These are phyloP conservation scores for Amphimallon solstitiale DNA, from an alignment of 2,888 invertebrate genomes.

Conservation along the genomic window DNA sequence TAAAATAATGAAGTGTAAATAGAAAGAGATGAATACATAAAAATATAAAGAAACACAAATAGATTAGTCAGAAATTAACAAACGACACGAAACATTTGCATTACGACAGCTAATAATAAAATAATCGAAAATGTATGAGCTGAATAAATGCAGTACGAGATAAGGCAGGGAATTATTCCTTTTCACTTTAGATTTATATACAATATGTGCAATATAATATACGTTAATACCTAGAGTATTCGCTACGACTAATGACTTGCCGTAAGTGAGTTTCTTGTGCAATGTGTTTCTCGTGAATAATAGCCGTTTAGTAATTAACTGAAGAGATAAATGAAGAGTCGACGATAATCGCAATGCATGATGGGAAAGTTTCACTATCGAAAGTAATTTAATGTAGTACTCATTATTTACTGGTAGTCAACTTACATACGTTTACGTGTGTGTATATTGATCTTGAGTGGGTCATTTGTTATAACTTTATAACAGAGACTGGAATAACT, in stretches of 20 bases:
- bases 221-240: background rate
- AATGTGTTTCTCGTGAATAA: constrained; percentile 18
- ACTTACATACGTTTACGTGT: no score
- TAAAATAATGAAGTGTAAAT: background rate
- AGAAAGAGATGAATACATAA: background rate
- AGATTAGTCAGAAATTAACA: background rate
- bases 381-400: constrained; percentile 9
- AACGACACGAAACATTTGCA: constrained; percentile 1
- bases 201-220: background rate
- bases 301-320: constrained; percentile 15
- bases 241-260: background rate
- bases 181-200: background rate
- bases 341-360: background rate
- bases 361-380: background rate
- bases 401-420: background rate
- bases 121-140: background rate
- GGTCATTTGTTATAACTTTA: constrained; percentile 5
- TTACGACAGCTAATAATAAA: constrained; percentile 10
- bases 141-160: constrained; percentile 4
- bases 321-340: constrained; percentile 12
- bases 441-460: background rate
- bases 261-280: constrained; percentile 1
- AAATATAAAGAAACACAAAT: background rate
- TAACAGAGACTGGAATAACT: background rate
- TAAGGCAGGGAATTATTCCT: background rate